These are phyloP conservation scores for Lerista edwardsae DNA, from an alignment of 2,797 vertebrate species.

Conservation along the genomic window DNA sequence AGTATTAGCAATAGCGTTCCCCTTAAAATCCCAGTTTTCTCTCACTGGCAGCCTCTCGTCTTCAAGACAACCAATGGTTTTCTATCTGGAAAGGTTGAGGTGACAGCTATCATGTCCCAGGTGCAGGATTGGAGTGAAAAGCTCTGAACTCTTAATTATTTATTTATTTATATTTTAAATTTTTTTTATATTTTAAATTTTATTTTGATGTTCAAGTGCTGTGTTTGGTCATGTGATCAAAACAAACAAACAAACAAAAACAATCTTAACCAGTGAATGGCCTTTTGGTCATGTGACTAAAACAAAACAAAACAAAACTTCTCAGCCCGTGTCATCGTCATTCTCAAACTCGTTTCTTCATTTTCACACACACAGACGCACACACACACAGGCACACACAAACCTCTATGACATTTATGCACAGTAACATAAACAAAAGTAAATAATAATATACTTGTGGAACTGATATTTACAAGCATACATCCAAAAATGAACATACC, in stretches of 20 bases:
- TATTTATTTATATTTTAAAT: slow-evolving; percentile 69
- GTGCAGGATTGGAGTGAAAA: slow-evolving; percentile 23
- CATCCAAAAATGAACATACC: slow-evolving; percentile 31
- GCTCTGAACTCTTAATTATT: slow-evolving; percentile 69
- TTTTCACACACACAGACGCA: slow-evolving; percentile 62
- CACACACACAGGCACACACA: slow-evolving; percentile 64
- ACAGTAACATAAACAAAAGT: slow-evolving; percentile 69
- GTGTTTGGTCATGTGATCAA: slow-evolving; percentile 74
- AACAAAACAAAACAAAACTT: slow-evolving; percentile 24
- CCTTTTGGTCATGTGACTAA: slow-evolving; percentile 65
- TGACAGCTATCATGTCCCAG: slow-evolving; percentile 3
- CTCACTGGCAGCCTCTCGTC: background rate
- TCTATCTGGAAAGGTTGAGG: background rate
- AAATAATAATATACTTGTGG: slow-evolving; percentile 65
- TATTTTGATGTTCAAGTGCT: slow-evolving; percentile 77
- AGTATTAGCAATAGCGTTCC: slow-evolving; percentile 6
- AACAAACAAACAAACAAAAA: slow-evolving; percentile 66
- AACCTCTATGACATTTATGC: slow-evolving; percentile 68
- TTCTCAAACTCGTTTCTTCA: slow-evolving; percentile 38
- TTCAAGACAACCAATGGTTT: slow-evolving; percentile 1
- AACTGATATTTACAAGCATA: slow-evolving; percentile 46
- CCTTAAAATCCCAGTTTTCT: background rate
- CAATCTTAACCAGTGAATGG: slow-evolving; percentile 46
- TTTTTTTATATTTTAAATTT: slow-evolving; percentile 68
- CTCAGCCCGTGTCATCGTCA: background rate